phyloP scores from a whole-genome alignment of 2,113 vertebrate genomes.

The Toxotes chatareus region DNA sequence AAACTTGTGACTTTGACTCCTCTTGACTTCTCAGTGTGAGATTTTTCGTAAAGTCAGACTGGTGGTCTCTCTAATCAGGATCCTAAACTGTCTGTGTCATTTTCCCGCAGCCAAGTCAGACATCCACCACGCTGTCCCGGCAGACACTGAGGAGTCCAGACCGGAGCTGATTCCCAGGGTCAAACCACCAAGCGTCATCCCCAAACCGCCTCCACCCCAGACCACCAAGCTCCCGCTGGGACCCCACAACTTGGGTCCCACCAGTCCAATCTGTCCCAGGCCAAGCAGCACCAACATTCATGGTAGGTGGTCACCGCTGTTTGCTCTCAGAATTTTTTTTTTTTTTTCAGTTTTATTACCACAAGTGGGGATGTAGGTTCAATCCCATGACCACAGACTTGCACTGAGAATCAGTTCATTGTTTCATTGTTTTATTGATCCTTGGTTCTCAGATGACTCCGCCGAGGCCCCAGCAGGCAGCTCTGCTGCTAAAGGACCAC shows the following conservation, averaged over 20 bases:
- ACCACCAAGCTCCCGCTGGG: slow-evolving; percentile 79
- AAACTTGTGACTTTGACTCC: too few relatives aligned
- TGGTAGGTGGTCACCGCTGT: slow-evolving; percentile 69
- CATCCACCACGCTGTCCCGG: neutral
- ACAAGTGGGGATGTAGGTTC: too few relatives aligned
- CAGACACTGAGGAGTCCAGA: slow-evolving; percentile 81
- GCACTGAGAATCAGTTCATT: neutral
- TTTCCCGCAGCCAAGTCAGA: slow-evolving; percentile 29
- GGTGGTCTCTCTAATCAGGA: neutral
- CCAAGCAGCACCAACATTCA: slow-evolving; percentile 61
- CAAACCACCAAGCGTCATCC: slow-evolving; percentile 81
- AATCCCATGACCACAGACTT: neutral
- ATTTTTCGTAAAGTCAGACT: neutral
- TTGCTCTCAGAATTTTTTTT: neutral
- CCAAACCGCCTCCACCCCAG: slow-evolving; percentile 83
- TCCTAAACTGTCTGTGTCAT: neutral
- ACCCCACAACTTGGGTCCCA: slow-evolving; percentile 82
- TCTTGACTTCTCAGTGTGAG: too few relatives aligned
- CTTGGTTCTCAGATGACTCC: slow-evolving; percentile 80
- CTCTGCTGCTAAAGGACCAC: slow-evolving; percentile 82
- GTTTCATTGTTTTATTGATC: neutral
- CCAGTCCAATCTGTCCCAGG: slow-evolving; percentile 61
- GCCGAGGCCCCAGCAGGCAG: slow-evolving; percentile 82
- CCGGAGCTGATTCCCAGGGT: slow-evolving; percentile 82
- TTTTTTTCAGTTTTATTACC: neutral